A percentile compares a stretch with the other conserved stretches of the same genome.
phyloP scores from a whole-genome alignment of 2,888 invertebrate species.

The Drosophila meridiana region DNA sequence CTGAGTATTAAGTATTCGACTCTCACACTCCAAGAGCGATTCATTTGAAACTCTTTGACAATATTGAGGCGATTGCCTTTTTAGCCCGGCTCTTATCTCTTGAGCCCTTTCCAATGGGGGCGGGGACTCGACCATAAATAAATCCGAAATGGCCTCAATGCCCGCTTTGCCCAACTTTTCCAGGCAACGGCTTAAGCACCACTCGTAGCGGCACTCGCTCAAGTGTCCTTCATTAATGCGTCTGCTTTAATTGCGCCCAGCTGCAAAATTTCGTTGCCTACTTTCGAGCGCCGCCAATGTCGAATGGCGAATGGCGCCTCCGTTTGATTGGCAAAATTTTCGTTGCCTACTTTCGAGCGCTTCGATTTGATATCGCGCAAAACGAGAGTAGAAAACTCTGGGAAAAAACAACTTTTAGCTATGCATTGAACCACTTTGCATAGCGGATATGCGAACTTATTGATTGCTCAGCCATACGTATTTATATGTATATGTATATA shows the following conservation, averaged over 20 bases:
- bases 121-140: slow-evolving; percentile 29
- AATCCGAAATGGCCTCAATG: slow-evolving; percentile 25
- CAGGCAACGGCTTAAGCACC: slow-evolving; percentile 15
- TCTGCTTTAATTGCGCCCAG: slow-evolving; percentile 40
- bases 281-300: slow-evolving; percentile 33
- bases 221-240: slow-evolving; percentile 44
- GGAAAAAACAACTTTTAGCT: slow-evolving; percentile 37
- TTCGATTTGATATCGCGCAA: slow-evolving; percentile 40
- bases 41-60: slow-evolving; percentile 9
- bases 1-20: background rate
- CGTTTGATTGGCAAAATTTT: slow-evolving; percentile 11
- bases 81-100: slow-evolving; percentile 9
- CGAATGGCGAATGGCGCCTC: slow-evolving; percentile 18
- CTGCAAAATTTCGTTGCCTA: slow-evolving; percentile 17
- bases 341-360: slow-evolving; percentile 21
- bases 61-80: slow-evolving; percentile 5
- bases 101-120: background rate
- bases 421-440: slow-evolving; percentile 58
- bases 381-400: background rate
- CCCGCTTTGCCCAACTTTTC: slow-evolving; percentile 25
- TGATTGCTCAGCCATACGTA: slow-evolving; percentile 56
- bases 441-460: slow-evolving; percentile 66
- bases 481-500: background rate
- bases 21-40: background rate
- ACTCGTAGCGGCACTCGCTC: slow-evolving; percentile 25